Evolutionary conservation across 2,888 invertebrate species (phyloP).

Genomic region (Tenthredo distinguenda): DNA sequence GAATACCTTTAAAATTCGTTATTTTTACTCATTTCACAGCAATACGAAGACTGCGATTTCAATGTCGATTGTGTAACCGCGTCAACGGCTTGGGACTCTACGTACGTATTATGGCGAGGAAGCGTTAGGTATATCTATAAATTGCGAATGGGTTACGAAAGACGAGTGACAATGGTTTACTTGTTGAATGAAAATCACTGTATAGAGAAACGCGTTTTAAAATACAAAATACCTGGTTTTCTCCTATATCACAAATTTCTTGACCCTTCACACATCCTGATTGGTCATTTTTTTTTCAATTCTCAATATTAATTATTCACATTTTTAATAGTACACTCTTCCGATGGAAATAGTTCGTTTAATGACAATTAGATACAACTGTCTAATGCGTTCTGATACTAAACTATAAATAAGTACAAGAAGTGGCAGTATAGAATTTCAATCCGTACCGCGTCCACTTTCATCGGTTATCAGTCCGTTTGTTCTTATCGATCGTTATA

Average conservation of each 20-base stretch:
- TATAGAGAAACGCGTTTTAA: not conserved
- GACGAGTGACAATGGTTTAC: conserved; percentile 31
- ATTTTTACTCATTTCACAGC: conserved; percentile 31
- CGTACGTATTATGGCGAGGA: conserved; percentile 36
- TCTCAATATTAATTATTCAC: not conserved
- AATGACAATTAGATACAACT: not conserved
- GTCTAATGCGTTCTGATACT: not conserved
- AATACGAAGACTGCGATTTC: conserved; percentile 38
- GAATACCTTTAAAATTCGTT: not conserved
- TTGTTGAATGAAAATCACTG: conserved; percentile 28
- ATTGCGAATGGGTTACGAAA: conserved; percentile 44
- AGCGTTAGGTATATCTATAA: conserved; percentile 29
- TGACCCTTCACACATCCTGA: not conserved
- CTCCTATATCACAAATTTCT: not conserved
- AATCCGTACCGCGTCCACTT: not conserved
- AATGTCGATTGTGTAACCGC: conserved; percentile 32
- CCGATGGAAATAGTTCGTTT: not conserved
- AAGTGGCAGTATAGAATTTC: conserved; percentile 20
- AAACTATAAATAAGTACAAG: not conserved
- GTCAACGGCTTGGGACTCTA: not conserved
- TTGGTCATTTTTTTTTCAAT: not conserved
- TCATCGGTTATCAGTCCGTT: conserved; percentile 33
- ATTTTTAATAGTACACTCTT: not conserved
- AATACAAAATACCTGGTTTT: not conserved
- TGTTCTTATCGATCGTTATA: not conserved